Conservation (phyloP, 2,797 vertebrate genomes). For the Sciurus carolinensis region DNA sequence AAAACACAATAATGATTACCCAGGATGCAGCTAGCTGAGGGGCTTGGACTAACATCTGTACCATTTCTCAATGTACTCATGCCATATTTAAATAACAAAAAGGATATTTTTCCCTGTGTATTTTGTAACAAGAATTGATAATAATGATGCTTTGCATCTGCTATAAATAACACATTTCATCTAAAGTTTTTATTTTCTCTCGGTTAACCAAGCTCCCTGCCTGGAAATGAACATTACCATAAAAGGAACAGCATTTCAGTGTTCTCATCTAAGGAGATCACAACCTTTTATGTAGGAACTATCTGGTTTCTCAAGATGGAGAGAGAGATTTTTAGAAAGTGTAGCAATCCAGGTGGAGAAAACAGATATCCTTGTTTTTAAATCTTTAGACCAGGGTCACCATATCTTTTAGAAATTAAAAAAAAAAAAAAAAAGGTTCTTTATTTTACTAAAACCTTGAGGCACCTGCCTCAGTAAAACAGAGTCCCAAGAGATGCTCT, state of each 20-base stretch:
- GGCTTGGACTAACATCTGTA: constrained; percentile 74
- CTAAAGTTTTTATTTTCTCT: constrained; percentile 73
- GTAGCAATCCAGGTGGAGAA: neutral
- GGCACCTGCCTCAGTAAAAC: neutral
- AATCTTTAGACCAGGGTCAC: neutral
- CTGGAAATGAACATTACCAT: neutral
- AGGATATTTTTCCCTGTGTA: constrained; percentile 66
- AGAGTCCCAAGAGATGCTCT: neutral
- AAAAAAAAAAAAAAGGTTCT: neutral
- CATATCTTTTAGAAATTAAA: neutral
- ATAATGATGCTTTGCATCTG: constrained; percentile 65
- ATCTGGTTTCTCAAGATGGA: neutral
- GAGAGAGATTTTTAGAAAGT: neutral
- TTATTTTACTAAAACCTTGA: neutral
- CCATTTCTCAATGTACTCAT: constrained; percentile 54
- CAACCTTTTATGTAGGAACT: neutral
- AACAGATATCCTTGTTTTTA: neutral
- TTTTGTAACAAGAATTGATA: constrained; percentile 80
- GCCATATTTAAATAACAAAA: constrained; percentile 81
- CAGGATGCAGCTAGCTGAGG: constrained; percentile 78
- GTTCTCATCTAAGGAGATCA: neutral
- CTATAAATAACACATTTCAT: constrained; percentile 77
- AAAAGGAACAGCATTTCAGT: neutral
- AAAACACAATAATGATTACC: constrained; percentile 75
- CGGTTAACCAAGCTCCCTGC: constrained; percentile 44